Conservation (phyloP, 1,140 invertebrate genomes). For the Cheumatopsyche charites region DNA sequence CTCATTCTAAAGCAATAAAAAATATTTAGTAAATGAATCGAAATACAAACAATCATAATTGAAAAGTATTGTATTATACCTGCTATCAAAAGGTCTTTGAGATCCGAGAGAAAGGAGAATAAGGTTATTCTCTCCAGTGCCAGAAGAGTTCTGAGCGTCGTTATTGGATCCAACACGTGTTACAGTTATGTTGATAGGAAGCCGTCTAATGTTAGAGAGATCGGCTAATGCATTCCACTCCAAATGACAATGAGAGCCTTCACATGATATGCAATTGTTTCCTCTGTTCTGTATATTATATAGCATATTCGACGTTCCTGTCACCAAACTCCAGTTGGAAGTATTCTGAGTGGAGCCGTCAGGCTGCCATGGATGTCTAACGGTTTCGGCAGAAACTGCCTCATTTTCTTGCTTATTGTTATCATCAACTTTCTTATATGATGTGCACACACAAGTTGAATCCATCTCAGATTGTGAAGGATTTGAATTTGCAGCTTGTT, state of each 20-base stretch:
- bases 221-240: slow-evolving; percentile 18
- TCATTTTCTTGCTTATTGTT: slow-evolving; percentile 50
- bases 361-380: slow-evolving; percentile 23
- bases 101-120: slow-evolving; percentile 36
- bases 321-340: slow-evolving; percentile 13
- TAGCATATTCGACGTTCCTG: background rate
- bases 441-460: slow-evolving; percentile 57
- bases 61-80: background rate
- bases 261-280: slow-evolving; percentile 29
- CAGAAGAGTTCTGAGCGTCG: background rate
- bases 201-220: slow-evolving; percentile 3
- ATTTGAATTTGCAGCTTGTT: slow-evolving; percentile 1
- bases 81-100: slow-evolving; percentile 11
- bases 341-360: slow-evolving; percentile 26
- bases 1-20: slow-evolving; percentile 30
- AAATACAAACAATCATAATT: background rate
- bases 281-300: background rate
- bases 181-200: slow-evolving; percentile 44
- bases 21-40: background rate
- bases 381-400: background rate
- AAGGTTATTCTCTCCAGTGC: slow-evolving; percentile 29
- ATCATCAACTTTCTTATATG: slow-evolving; percentile 49
- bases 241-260: slow-evolving; percentile 34
- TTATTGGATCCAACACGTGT: slow-evolving; percentile 31
- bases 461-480: slow-evolving; percentile 31